Base-by-base conservation (phyloP, 2,113 vertebrate species). In the Lagopus muta region DNA sequence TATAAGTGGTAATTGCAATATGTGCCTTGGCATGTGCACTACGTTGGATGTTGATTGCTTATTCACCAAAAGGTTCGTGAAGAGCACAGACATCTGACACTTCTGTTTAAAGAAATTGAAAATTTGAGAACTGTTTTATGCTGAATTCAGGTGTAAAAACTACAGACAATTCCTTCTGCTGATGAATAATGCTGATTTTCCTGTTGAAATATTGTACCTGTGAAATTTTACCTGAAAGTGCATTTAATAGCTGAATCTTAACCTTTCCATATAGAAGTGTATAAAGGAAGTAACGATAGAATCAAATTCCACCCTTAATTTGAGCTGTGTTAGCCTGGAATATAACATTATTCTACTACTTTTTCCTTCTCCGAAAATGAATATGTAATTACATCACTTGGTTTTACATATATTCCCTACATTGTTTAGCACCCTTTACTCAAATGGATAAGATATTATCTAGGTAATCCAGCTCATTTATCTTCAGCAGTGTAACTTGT, bases 231-330 rank as follows among this genome's bases (percentile, higher is more conserved):
- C 61, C 36, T 50, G 47, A 72, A 66, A 89, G 21, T 90, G 62
- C 13, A 58, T 94, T 93, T 94, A 95, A 89, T 89, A 82, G 70
- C 61, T 0, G 8, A 92, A 45, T 90, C 83, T 90, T 88, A 94
- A 78, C 52, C 43, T 45, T 86, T 75, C 66, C 16, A 72, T 84
- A 92, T 82, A 89, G 64, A 93, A 78, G 18, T 4, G 0, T 48
- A 42, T 87, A 85, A 90, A 70, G 62, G 78, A 87, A 93, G 75
- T 92, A 87, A 91, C 92, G 78, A 48, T 72, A 94, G 66, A 82
- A 25, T 87, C 48, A 91, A 93, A 96, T 87, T 82, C 92, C 43
- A 62, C 48, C 58, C 58, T 92, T 94, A 85, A 93, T 92, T 84
- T 84, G 45, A 89, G 48, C 77, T 79, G 27, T 22, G 28, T 45